These are phyloP conservation scores for Hippocampus abdominalis DNA, from an alignment of 2,113 vertebrate species.

Conservation along the genomic window DNA sequence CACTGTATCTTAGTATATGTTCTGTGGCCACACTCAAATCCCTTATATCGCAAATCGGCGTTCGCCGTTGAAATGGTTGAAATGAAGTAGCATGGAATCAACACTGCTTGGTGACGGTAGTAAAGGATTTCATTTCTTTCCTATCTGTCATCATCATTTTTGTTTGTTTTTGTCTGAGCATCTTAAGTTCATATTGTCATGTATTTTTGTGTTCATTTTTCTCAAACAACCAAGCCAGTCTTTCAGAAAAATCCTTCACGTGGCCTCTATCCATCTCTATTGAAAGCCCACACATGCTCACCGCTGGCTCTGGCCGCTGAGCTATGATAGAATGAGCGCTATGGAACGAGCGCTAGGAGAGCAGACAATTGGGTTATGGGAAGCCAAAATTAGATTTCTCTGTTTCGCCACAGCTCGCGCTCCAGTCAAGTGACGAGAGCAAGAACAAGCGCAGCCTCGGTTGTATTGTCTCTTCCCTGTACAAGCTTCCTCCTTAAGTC, in stretches of 20 bases:
- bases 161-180: background rate
- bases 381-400: slow-evolving; percentile 7
- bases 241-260: background rate
- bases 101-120: background rate
- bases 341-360: background rate
- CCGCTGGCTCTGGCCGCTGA: slow-evolving; percentile 1
- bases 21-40: no score
- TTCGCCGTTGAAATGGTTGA: no score
- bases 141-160: background rate
- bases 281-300: background rate
- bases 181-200: background rate
- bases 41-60: no score
- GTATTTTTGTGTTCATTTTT: background rate
- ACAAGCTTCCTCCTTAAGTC: background rate
- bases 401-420: background rate
- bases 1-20: no score
- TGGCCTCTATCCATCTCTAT: background rate
- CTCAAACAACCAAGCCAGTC: background rate
- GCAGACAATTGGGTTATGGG: background rate
- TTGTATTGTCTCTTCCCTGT: background rate
- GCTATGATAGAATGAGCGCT: slow-evolving; percentile 19
- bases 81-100: background rate
- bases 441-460: background rate
- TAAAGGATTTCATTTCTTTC: background rate
- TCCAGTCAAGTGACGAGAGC: background rate